phyloP scores from a whole-genome alignment of 2,797 vertebrate species.

The Hoplostethus atlanticus region DNA sequence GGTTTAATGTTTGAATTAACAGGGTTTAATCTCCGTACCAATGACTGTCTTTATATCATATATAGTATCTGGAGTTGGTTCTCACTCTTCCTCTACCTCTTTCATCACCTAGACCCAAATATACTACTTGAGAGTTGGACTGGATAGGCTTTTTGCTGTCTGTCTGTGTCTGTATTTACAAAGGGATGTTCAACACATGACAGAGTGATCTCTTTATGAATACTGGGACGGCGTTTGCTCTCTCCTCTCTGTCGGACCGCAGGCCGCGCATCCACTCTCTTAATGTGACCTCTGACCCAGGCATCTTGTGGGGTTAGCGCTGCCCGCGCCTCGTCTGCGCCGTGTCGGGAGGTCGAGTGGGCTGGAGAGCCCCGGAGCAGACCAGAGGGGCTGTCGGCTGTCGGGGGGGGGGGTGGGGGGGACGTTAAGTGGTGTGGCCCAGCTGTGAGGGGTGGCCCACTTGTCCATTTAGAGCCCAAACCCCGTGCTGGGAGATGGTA shows the following conservation, averaged over 20 bases:
- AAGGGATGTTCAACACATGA: conserved; percentile 28
- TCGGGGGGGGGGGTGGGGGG: conserved; percentile 44
- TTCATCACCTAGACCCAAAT: not conserved
- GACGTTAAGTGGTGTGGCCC: conserved; percentile 81
- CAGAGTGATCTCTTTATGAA: conserved; percentile 27
- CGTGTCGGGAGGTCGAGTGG: conserved; percentile 86
- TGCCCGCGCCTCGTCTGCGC: conserved; percentile 68
- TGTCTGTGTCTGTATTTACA: not conserved
- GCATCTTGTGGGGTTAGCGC: conserved; percentile 69
- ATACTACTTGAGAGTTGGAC: not conserved
- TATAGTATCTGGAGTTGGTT: not conserved
- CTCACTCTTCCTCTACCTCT: not conserved
- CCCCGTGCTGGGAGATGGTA: conserved; percentile 69
- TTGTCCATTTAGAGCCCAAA: conserved; percentile 79
- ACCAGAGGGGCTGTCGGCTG: conserved; percentile 58
- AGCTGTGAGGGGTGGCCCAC: conserved; percentile 79
- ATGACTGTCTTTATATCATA: not conserved
- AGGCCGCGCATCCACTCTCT: conserved; percentile 59
- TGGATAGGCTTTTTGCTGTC: not conserved
- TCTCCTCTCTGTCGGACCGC: conserved; percentile 40
- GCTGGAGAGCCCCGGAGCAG: conserved; percentile 59
- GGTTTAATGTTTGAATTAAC: too few relatives aligned
- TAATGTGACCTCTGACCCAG: conserved; percentile 75
- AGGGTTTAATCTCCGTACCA: too few relatives aligned
- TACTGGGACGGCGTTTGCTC: conserved; percentile 39